These are phyloP conservation scores for Yponomeuta evonymella DNA, from an alignment of 2,888 invertebrate species.

Conservation along the genomic window DNA sequence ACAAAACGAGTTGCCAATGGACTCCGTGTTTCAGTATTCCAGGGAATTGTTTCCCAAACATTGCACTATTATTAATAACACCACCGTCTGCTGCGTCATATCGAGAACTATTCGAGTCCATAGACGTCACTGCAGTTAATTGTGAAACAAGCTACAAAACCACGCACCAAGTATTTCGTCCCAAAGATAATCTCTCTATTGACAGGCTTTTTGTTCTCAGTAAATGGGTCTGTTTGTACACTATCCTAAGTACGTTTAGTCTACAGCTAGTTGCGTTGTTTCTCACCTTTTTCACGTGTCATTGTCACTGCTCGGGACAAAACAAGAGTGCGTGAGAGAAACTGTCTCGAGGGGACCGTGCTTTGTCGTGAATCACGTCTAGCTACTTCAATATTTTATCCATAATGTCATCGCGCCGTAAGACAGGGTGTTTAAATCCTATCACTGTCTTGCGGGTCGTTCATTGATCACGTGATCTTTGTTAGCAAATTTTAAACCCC, in stretches of 20 bases:
- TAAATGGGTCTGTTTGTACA: background rate
- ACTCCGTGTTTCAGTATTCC: constrained; percentile 31
- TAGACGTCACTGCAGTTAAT: constrained; percentile 11
- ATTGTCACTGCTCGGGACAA: constrained; percentile 14
- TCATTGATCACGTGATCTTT: too few relatives aligned
- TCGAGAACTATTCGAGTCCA: constrained; percentile 15
- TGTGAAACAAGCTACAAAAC: background rate
- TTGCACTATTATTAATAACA: constrained; percentile 31
- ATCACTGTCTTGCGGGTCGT: too few relatives aligned
- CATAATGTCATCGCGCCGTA: background rate
- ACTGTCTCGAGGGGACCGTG: constrained; percentile 1
- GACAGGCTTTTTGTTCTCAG: background rate
- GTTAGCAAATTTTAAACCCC: too few relatives aligned
- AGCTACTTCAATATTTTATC: constrained; percentile 9
- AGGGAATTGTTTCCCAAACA: constrained; percentile 44
- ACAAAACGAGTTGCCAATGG: background rate
- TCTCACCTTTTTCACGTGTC: constrained; percentile 18
- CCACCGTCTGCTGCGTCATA: constrained; percentile 30
- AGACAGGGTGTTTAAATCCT: background rate
- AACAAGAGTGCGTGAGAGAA: constrained; percentile 17
- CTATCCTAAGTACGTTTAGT: constrained; percentile 1
- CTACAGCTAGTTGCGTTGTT: constrained; percentile 5
- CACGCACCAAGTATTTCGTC: background rate
- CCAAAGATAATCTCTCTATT: constrained; percentile 3
- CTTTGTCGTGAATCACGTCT: constrained; percentile 11